Percentiles rank a stretch among this genome's conserved stretches.
Evolutionary conservation across 2,888 invertebrate genomes (phyloP).

Genomic region (Apocheima hispidaria): DNA sequence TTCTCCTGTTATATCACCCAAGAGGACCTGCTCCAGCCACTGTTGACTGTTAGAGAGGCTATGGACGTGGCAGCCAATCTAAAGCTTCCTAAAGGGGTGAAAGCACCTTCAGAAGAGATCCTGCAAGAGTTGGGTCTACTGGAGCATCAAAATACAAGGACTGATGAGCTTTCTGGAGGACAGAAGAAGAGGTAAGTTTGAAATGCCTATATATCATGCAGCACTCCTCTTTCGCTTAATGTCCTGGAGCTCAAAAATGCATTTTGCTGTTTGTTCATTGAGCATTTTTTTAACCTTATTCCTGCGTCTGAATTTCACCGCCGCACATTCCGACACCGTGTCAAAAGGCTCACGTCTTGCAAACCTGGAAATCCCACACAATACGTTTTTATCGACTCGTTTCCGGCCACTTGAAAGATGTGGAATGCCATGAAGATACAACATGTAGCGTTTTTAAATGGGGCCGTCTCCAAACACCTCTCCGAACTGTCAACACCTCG

Average conservation of each 20-base stretch:
- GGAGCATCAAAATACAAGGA: constrained; percentile 88
- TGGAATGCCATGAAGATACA: no score
- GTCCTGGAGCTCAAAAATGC: not conserved
- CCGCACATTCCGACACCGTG: no score
- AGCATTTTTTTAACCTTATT: no score
- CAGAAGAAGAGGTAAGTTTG: constrained; percentile 88
- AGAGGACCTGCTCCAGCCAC: constrained; percentile 90
- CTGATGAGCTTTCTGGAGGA: constrained; percentile 90
- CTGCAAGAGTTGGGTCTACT: constrained; percentile 87
- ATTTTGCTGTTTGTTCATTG: not conserved
- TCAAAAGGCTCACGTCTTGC: no score
- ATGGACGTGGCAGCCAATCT: constrained; percentile 92
- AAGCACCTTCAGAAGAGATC: constrained; percentile 81
- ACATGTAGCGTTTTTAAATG: no score
- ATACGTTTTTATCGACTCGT: no score
- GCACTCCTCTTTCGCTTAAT: no score
- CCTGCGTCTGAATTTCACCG: no score
- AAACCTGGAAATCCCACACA: no score
- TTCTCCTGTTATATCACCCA: constrained; percentile 94
- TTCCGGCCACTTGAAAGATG: no score
- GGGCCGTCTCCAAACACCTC: no score
- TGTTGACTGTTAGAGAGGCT: constrained; percentile 90
- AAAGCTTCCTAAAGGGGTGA: constrained; percentile 87
- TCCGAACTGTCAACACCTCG: no score
- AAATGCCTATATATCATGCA: not conserved